Percentiles rank a stretch among this genome's conserved stretches.
These are phyloP conservation scores for Coenobita brevimanus DNA, from an alignment of 1,140 invertebrate species.

Conservation along the genomic window DNA sequence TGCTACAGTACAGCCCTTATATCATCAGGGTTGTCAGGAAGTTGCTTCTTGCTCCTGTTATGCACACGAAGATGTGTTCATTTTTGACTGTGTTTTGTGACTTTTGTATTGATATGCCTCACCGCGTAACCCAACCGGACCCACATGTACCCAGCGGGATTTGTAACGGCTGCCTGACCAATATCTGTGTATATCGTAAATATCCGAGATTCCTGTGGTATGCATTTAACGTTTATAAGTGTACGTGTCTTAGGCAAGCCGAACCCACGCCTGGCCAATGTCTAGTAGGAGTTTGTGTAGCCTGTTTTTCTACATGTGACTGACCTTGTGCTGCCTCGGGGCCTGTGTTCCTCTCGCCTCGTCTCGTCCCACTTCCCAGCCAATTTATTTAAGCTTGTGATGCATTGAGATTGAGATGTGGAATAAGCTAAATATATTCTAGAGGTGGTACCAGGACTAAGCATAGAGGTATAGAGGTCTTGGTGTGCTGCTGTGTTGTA, in stretches of 20 bases:
- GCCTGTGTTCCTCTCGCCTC: no score
- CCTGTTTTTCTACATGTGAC: conserved; percentile 53
- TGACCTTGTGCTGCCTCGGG: conserved; percentile 28
- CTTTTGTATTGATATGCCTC: conserved; percentile 22
- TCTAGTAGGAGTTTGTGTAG: conserved; percentile 56
- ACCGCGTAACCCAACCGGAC: background rate
- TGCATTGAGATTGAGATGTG: no score
- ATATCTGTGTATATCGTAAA: conserved; percentile 56
- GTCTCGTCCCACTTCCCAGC: no score
- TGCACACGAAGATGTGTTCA: conserved; percentile 27
- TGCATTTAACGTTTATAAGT: conserved; percentile 59
- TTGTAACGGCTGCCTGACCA: conserved; percentile 48
- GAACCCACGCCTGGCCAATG: conserved; percentile 40
- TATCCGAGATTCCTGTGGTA: conserved; percentile 56
- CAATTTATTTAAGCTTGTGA: no score
- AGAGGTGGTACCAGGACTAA: no score
- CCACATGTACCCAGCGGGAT: conserved; percentile 19
- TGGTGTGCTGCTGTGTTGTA: no score
- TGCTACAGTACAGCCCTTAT: background rate
- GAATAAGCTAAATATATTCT: no score
- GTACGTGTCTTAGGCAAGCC: conserved; percentile 37
- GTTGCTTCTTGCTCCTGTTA: conserved; percentile 28
- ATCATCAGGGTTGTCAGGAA: conserved; percentile 26
- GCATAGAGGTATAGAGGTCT: no score
- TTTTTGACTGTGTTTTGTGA: conserved; percentile 17